Evolutionary conservation across 1,140 invertebrate species (phyloP), one percentile per base, ranked within the genome.

Genomic region (Drosophila punjabiensis): DNA sequence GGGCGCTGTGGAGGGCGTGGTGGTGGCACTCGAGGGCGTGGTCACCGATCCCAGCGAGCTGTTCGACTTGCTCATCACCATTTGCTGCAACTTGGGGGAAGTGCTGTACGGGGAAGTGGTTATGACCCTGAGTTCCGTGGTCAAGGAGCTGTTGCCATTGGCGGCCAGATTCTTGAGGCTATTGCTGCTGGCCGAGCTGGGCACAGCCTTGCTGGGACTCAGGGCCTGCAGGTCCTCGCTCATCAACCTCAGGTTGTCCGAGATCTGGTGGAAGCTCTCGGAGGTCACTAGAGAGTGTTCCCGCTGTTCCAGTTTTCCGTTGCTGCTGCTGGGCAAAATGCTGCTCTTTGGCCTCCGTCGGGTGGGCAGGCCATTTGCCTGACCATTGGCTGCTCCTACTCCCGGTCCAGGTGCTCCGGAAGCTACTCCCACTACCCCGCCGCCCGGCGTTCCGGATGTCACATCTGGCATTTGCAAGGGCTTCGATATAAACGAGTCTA

Each of bases 221-320:
- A 93, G 61, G 3, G 92, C 88, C 65, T 93, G 91, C 47, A 93
- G 48, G 39, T 93, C 93, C 69, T 93, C 92, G 69, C 91, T 93
- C 92, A 93, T 93, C 6, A 93, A 55, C 8, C 92, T 79, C 39
- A 93, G 53, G 50, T 93, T 93, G 52, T 93, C 93, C 13, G 93
- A 93, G 41, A 93, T 93, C 53, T 93, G 92, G 48, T 93, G 90
- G 28, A 93, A 93, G 61, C 92, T 93, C 61, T 93, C 92, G 1
- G 90, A 93, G 30, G 92, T 91, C 14, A 83, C 90, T 16, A 92
- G 62, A 8, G 92, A 93, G 14, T 93, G 92, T 8, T 92, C 91
- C 1, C 82, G 62, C 24, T 91, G 80, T 45, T 88, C 84, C 45
- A 83, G 35, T 32, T 83, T 91, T 5, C 28, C 63, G 13, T 32